Evolutionary conservation across 2,888 invertebrate species (phyloP).

Genomic region (Eupithecia abbreviata): DNA sequence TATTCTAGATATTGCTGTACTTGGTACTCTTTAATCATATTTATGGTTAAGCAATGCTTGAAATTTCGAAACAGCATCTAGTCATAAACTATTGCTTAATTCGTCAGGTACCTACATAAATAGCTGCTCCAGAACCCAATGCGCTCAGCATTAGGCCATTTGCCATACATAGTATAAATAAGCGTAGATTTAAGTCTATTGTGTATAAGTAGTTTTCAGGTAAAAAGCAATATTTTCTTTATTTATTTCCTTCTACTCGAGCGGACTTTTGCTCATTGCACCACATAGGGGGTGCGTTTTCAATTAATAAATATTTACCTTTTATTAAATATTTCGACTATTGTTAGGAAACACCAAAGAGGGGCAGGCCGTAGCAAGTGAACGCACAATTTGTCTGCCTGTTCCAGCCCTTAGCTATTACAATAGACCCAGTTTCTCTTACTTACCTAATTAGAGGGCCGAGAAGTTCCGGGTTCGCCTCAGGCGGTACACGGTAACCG

Average conservation of each 20-base stretch:
- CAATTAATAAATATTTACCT: not conserved
- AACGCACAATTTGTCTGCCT: not conserved
- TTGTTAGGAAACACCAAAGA: not conserved
- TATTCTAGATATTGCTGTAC: too few species aligned
- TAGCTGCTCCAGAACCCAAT: not conserved
- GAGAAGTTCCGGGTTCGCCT: conserved; percentile 32
- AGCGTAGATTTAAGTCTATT: too few species aligned
- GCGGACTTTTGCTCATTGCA: not conserved
- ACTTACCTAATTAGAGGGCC: conserved; percentile 33
- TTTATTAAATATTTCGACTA: not conserved
- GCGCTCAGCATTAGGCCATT: too few species aligned
- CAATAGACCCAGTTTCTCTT: conserved; percentile 9
- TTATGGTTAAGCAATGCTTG: too few species aligned
- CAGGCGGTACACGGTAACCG: conserved; percentile 37
- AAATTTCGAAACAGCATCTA: too few species aligned
- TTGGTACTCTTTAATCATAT: too few species aligned
- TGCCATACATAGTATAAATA: too few species aligned
- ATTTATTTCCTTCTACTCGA: too few species aligned
- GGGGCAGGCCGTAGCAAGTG: not conserved
- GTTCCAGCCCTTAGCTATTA: conserved; percentile 1
- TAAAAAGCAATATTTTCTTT: too few species aligned
- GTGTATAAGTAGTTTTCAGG: too few species aligned
- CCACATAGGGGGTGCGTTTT: not conserved
- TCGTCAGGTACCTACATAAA: not conserved
- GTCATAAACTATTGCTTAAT: too few species aligned